Evolutionary conservation across 1,140 invertebrate species (phyloP), one percentile per base, ranked within the genome.

Genomic region (Heterodera carotae): DNA sequence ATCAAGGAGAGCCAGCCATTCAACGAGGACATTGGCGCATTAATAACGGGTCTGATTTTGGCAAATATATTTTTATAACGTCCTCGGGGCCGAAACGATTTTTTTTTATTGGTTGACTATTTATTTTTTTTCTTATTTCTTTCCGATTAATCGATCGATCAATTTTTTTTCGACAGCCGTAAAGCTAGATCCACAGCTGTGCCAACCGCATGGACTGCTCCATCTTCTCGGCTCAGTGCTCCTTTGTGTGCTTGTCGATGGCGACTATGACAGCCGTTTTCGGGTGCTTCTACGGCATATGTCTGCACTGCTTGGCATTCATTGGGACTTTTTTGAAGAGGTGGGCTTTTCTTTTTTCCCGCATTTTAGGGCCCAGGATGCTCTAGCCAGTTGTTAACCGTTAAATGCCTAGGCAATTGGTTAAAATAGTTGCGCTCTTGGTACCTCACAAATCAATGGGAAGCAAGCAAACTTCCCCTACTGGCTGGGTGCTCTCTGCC

Each of bases 251-350:
- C 76, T 79, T 34, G 56, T 53, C 31, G 80, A 73, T 34, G 89
- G 89, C 29, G 77, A 79, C 75, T 90, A 90, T 82, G 89, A 90
- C 83, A 84, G 87, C 18, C 83, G 89, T 25, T 85, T 87, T 82
- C 80, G 89, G 48, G 87, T 89, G 6, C 74, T 90, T 27, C 84
- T 89, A 12, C 87, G 88, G 48, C 87, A 89, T 69, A 59, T 89
- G 8, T 81, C 86, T 48, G 88, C 86, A 80, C 81, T 88, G 10
- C 82, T 90, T 3, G 82, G 84, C 36, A 85, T 89, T 0, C 77
- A 82, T 6, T 88, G 86, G 88, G 87, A 89, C 39, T 75, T 83
- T 1, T 82, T 90, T 76, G 88, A 89, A 70, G 85, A 88, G 2
- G 84, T 86, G 59, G n/a, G n/a, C n/a, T n/a, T n/a, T n/a, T n/a